Base-by-base conservation (phyloP, 1,140 invertebrate species). In the Zeugodacus cucurbitae region DNA sequence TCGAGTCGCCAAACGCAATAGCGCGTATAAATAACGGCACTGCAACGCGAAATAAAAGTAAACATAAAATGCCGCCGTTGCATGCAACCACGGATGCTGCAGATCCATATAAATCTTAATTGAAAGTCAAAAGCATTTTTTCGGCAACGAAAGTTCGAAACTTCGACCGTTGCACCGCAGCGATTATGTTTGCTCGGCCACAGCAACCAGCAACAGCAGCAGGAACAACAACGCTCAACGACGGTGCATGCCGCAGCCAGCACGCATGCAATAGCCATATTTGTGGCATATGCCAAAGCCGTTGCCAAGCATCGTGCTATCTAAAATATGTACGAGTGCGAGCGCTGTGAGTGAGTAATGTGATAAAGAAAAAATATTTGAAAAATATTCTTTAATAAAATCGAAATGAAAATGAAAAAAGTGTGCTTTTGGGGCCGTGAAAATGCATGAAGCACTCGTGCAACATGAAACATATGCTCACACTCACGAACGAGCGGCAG, bases 101-200 rank as follows among this genome's bases (percentile, higher is more conserved):
- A 74, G 34, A 37, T 74, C 34, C 67, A 74, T 6, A 74, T 74
- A 74, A 74, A 74, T 74, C 67, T 74, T 74, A 74, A 74, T 74
- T 74, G 67, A 74, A 74, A 74, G 67, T 74, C 34, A 74, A 74
- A 74, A 74, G 67, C 67, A 74, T 74, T 74, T 74, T 62, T 74
- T 74, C 67, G 67, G 67, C 67, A 74, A 37, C 67, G 11, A 67
- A 67, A 67, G 5, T 74, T 32, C 67, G 11, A 67, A 67, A 67
- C 3, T 74, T 32, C 67, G 34, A 22, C 67, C 17, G 32, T 32
- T 37, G 29, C 17, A 74, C 67, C 67, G 34, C 67, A 34, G 10
- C 67, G 67, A 74, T 74, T 74, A 74, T 74, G 67, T 74, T 74
- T 74, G 22, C 67, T 0, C 22, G 34, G 32, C 34, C 67, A 22